These are phyloP conservation scores for Rhodeus uyekii DNA, from an alignment of 2,797 vertebrate genomes.

Conservation along the genomic window DNA sequence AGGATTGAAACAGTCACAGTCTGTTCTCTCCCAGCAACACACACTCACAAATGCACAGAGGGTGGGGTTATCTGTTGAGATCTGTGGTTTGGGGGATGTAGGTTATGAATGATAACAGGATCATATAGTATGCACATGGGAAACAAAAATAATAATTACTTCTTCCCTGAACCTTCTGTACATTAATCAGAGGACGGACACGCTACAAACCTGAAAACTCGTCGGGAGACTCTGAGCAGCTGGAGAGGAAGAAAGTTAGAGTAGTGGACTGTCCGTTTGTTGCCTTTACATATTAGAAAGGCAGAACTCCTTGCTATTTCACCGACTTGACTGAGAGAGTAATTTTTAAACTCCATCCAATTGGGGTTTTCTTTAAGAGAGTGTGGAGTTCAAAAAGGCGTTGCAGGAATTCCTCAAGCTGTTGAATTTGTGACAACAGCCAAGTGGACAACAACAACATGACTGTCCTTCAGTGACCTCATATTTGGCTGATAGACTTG, in stretches of 20 bases:
- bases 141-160: slow-evolving; percentile 35
- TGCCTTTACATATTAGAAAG: neutral
- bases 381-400: neutral
- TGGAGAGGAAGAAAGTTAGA: slow-evolving; percentile 46
- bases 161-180: slow-evolving; percentile 44
- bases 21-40: slow-evolving; percentile 35
- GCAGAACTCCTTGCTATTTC: slow-evolving; percentile 31
- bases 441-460: slow-evolving; percentile 44
- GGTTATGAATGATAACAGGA: slow-evolving; percentile 53
- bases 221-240: slow-evolving; percentile 22
- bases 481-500: slow-evolving; percentile 30
- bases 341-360: neutral
- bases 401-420: slow-evolving; percentile 31
- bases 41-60: slow-evolving; percentile 18
- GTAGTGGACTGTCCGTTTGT: slow-evolving; percentile 43
- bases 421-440: slow-evolving; percentile 19
- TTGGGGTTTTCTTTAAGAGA: neutral
- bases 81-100: slow-evolving; percentile 12
- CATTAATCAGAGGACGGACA: slow-evolving; percentile 38
- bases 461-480: slow-evolving; percentile 49
- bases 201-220: neutral
- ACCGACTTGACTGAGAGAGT: neutral
- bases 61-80: slow-evolving; percentile 10
- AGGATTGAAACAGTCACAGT: slow-evolving; percentile 41
- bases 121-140: slow-evolving; percentile 57